A percentile compares a stretch with the other conserved stretches of the same genome.
These are phyloP conservation scores for Geopemphigus sp. DNA, from an alignment of 1,140 invertebrate genomes.

Conservation along the genomic window DNA sequence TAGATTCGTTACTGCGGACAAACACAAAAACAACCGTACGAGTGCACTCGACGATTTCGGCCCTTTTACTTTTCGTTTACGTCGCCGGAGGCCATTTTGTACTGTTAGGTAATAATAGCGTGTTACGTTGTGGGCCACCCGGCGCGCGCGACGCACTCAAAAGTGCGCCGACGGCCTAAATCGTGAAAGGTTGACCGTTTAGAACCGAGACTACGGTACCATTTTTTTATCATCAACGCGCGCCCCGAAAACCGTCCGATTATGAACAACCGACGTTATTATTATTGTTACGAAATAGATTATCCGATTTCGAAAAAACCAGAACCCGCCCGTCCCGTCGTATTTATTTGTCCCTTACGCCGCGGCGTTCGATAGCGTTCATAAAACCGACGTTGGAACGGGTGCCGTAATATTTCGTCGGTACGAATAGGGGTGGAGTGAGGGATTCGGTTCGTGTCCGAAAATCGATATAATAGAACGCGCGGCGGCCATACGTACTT, in stretches of 20 bases:
- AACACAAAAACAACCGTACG: slow-evolving; percentile 21
- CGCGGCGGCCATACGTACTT: too few relatives aligned
- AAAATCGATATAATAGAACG: slow-evolving; percentile 3
- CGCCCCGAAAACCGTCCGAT: too few relatives aligned
- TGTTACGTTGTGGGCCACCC: slow-evolving; percentile 14
- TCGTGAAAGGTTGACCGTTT: not conserved
- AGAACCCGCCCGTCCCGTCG: too few relatives aligned
- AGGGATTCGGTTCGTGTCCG: not conserved
- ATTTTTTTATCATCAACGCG: too few relatives aligned
- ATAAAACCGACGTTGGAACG: too few relatives aligned
- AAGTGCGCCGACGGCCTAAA: not conserved
- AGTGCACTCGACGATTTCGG: slow-evolving; percentile 9
- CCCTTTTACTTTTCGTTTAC: slow-evolving; percentile 11
- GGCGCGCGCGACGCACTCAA: not conserved
- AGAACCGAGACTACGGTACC: not conserved
- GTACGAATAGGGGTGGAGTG: too few relatives aligned
- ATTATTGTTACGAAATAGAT: too few relatives aligned
- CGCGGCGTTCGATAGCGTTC: too few relatives aligned
- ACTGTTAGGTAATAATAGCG: slow-evolving; percentile 17
- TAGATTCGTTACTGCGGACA: slow-evolving; percentile 31
- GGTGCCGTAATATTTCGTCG: too few relatives aligned
- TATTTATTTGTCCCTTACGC: too few relatives aligned
- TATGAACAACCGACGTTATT: too few relatives aligned
- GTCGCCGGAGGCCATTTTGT: slow-evolving; percentile 9
- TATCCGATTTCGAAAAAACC: too few relatives aligned